Base-by-base conservation (phyloP, 2,113 vertebrate species). In the Lutjanus erythropterus region DNA sequence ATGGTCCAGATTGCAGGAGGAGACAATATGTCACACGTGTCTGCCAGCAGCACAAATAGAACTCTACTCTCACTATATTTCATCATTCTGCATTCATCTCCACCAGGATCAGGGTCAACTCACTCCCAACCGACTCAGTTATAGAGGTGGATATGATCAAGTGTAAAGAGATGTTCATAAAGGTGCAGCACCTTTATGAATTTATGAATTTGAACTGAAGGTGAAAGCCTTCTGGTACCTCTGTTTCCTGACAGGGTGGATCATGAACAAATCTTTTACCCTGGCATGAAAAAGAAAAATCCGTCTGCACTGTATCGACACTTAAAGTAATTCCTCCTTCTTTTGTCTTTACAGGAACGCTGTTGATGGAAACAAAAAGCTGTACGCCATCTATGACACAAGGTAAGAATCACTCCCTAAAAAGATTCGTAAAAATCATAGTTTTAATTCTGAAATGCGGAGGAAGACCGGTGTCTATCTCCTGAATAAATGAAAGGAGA, bases 341-440 rank as follows among this genome's bases (percentile, higher is more conserved):
- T 60, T 82, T 49, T 92, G 76, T 92, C 71, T 93, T 95, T 93
- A 56, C 91, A 99, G 97, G 97, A 97, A 98, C 52, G 97, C 97
- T 39, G 95, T 96, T 64, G 96, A 97, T 85, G 97, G 97, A 89
- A 97, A 98, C 91, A 97, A 97, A 86, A 97, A 96, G 90, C 90
- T 98, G n/a, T 97, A 96, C 70, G 95, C 96, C 70, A 96, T 99
- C 93, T 99, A 98, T 81, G 97, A 98, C 60, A 97, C 97, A 37
- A 97, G 97, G 97, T 99, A 88, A 96, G 96, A 78, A 50, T 27
- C 66, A 39, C 23, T 42, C 16, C 19, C 25, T 49, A 6, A 58
- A 58, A 10, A 39, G 44, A 50, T 41, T 23, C 37, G 25, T 64
- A 5, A 44, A 49, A 52, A 75, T 23, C 9, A 7, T 11, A 41